phyloP scores from a whole-genome alignment of 2,888 invertebrate species.

The Tinea pellionella region DNA sequence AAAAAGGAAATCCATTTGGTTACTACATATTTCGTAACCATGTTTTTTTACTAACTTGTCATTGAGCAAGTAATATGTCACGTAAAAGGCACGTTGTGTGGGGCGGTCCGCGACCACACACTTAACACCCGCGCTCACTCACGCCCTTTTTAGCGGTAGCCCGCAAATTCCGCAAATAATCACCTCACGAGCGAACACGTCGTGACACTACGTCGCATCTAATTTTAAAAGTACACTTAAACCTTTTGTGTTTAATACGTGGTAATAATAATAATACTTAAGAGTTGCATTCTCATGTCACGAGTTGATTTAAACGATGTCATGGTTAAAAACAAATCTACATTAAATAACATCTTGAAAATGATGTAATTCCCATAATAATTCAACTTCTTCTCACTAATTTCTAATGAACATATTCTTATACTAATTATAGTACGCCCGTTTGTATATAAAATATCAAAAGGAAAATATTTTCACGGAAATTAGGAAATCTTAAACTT shows the following conservation, averaged over 20 bases:
- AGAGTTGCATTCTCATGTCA: neutral
- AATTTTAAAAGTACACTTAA: constrained; percentile 7
- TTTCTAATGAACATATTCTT: too few species aligned
- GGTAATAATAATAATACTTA: neutral
- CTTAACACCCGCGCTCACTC: constrained; percentile 8
- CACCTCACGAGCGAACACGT: constrained; percentile 8
- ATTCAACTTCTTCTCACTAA: too few species aligned
- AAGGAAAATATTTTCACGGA: too few species aligned
- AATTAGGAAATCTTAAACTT: too few species aligned
- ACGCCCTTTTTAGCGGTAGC: constrained; percentile 10
- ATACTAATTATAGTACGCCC: too few species aligned
- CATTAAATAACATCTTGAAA: too few species aligned
- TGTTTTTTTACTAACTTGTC: neutral
- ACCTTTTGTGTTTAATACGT: neutral
- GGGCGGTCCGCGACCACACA: constrained; percentile 6
- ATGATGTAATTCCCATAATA: too few species aligned
- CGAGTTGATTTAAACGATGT: neutral
- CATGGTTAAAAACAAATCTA: neutral
- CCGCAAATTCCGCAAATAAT: constrained; percentile 13
- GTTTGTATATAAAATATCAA: too few species aligned
- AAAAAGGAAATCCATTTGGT: too few species aligned
- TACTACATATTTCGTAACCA: too few species aligned
- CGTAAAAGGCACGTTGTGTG: neutral
- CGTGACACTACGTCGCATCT: constrained; percentile 6
- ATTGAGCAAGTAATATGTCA: neutral